Conservation (phyloP, 2,888 invertebrate genomes). For the Gnatocerus cornutus region DNA sequence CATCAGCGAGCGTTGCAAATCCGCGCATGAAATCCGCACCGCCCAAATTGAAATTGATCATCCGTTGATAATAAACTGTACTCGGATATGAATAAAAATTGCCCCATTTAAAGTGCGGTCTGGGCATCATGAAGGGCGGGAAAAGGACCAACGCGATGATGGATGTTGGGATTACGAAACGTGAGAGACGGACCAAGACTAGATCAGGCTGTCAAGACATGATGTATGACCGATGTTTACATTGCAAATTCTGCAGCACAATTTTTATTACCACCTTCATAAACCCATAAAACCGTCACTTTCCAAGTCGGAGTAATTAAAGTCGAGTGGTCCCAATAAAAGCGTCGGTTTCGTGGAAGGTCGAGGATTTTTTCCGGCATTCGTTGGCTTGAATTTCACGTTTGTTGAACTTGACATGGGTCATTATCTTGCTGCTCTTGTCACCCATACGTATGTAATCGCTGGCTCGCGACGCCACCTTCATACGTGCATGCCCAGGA, state of each 20-base stretch:
- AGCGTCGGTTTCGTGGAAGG: conserved; percentile 9
- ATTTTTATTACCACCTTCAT: conserved; percentile 4
- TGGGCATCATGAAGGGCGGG: conserved; percentile 51
- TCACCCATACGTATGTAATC: conserved; percentile 52
- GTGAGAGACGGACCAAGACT: conserved; percentile 66
- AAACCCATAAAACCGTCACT: conserved; percentile 7
- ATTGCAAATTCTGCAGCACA: conserved; percentile 58
- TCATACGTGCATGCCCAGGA: conserved; percentile 49
- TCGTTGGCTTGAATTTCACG: conserved; percentile 47
- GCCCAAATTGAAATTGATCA: conserved; percentile 59
- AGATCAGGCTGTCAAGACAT: conserved; percentile 67
- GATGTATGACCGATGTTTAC: conserved; percentile 66
- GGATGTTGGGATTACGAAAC: conserved; percentile 66
- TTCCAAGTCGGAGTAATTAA: conserved; percentile 13
- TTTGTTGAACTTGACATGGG: conserved; percentile 46
- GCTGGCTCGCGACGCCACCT: conserved; percentile 50
- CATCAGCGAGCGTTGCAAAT: neutral
- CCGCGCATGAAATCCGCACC: conserved; percentile 4
- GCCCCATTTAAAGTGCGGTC: conserved; percentile 55
- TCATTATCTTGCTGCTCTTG: conserved; percentile 57
- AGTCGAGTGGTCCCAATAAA: conserved; percentile 27
- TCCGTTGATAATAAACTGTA: conserved; percentile 59
- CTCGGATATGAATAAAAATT: conserved; percentile 60
- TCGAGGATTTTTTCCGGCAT: conserved; percentile 22
- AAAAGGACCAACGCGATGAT: conserved; percentile 61